Percentiles rank a stretch among this genome's conserved stretches.
Conservation (phyloP, 2,113 vertebrate species). For the Scomber colias region DNA sequence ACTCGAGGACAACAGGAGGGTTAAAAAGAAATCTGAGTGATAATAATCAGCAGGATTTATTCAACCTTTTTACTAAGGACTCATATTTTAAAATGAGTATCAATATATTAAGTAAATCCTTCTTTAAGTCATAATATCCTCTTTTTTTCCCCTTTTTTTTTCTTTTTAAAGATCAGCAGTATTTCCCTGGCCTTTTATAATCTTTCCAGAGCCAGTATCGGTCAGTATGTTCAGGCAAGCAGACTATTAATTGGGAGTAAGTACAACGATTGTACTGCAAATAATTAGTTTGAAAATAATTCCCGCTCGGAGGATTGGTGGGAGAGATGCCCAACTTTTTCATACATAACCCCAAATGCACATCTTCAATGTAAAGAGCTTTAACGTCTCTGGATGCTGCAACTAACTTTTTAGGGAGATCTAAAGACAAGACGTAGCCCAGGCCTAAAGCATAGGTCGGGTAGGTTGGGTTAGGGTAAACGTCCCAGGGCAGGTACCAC, state of each 20-base stretch:
- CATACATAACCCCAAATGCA: slow-evolving; percentile 81
- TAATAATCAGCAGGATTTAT: too few relatives aligned
- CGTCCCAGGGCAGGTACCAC: slow-evolving; percentile 78
- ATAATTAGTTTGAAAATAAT: slow-evolving; percentile 54
- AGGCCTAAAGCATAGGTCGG: slow-evolving; percentile 81
- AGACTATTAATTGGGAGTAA: slow-evolving; percentile 68
- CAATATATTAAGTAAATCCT: too few relatives aligned
- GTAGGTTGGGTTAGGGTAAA: slow-evolving; percentile 51
- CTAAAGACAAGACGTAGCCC: slow-evolving; percentile 82
- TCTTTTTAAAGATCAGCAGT: slow-evolving; percentile 57
- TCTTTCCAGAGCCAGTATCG: slow-evolving; percentile 63
- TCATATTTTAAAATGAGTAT: too few relatives aligned
- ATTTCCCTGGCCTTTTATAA: slow-evolving; percentile 50
- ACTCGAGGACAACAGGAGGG: too few relatives aligned
- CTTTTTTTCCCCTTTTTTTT: too few relatives aligned
- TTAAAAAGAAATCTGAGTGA: too few relatives aligned
- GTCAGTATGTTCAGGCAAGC: slow-evolving; percentile 10
- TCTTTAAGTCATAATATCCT: too few relatives aligned
- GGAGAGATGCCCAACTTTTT: slow-evolving; percentile 54
- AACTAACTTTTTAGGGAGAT: slow-evolving; percentile 68
- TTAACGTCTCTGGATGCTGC: slow-evolving; percentile 62
- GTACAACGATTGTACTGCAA: slow-evolving; percentile 56
- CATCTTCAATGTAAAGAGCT: slow-evolving; percentile 85
- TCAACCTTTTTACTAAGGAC: too few relatives aligned
- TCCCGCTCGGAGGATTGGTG: background rate